Conservation (phyloP, 2,888 invertebrate genomes). For the Pelosia muscerda region DNA sequence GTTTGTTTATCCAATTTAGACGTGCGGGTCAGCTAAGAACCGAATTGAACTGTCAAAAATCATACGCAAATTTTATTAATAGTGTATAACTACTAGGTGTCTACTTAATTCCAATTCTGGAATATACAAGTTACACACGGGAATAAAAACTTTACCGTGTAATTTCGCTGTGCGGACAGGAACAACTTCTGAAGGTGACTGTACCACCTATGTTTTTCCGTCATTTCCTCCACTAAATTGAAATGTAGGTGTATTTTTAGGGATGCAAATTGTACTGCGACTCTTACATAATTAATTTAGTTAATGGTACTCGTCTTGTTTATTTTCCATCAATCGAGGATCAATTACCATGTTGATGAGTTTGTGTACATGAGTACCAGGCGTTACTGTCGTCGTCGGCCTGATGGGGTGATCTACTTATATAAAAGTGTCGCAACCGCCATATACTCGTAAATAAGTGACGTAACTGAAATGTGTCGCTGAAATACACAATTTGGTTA, state of each 20-base stretch:
- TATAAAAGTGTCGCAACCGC: neutral
- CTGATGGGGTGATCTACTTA: neutral
- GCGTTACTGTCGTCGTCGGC: neutral
- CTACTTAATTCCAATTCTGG: too few species aligned
- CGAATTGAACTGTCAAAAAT: too few species aligned
- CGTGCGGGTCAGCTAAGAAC: too few species aligned
- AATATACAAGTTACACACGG: too few species aligned
- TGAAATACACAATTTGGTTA: neutral
- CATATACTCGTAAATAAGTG: neutral
- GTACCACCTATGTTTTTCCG: too few species aligned
- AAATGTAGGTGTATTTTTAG: neutral
- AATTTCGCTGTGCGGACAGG: too few species aligned
- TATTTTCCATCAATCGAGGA: constrained; percentile 2
- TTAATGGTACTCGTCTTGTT: constrained; percentile 1
- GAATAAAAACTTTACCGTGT: too few species aligned
- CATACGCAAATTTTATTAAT: too few species aligned
- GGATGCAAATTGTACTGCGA: neutral
- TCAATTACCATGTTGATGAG: constrained; percentile 21
- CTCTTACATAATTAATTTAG: neutral
- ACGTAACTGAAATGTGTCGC: neutral
- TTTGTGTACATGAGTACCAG: constrained; percentile 1
- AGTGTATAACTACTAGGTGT: too few species aligned
- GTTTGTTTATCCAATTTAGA: too few species aligned
- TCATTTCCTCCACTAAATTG: neutral
- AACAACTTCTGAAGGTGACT: too few species aligned